A percentile compares a stretch with the other conserved stretches of the same genome.
phyloP scores from a whole-genome alignment of 2,888 invertebrate genomes.

The Archaeoteleia sp. region DNA sequence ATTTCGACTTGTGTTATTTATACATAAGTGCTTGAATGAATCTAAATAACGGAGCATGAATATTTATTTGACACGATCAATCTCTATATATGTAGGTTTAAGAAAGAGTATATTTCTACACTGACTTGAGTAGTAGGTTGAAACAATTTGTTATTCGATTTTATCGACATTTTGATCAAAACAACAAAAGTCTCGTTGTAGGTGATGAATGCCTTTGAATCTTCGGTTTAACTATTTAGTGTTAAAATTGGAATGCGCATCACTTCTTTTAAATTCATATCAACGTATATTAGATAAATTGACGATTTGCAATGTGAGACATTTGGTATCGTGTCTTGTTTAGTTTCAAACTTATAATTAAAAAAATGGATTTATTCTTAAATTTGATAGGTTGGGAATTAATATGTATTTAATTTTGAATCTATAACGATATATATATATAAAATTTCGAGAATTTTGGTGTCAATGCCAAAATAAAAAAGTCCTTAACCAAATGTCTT shows the following conservation, averaged over 20 bases:
- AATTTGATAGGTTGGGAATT: too few relatives aligned
- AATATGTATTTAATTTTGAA: too few relatives aligned
- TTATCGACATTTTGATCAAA: conserved; percentile 21
- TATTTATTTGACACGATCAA: conserved; percentile 45
- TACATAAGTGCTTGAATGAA: conserved; percentile 18
- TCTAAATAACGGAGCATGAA: conserved; percentile 32
- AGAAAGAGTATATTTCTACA: conserved; percentile 51
- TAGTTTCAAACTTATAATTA: too few relatives aligned
- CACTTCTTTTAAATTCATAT: too few relatives aligned
- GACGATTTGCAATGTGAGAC: too few relatives aligned
- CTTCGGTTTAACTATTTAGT: neutral
- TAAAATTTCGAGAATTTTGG: too few relatives aligned
- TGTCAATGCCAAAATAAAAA: too few relatives aligned
- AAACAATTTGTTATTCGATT: conserved; percentile 25
- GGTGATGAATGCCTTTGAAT: neutral
- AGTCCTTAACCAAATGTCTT: too few relatives aligned
- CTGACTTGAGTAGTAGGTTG: conserved; percentile 33
- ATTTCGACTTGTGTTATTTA: conserved; percentile 29
- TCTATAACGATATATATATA: too few relatives aligned
- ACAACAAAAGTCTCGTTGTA: neutral
- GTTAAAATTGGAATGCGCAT: conserved; percentile 18
- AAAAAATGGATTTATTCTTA: too few relatives aligned
- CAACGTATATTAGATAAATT: too few relatives aligned
- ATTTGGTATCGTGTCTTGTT: too few relatives aligned
- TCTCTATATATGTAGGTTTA: conserved; percentile 36